Percentiles rank a stretch among this genome's conserved stretches.
These are phyloP conservation scores for Elephantulus edwardii DNA, from an alignment of 2,113 vertebrate species.

Conservation along the genomic window DNA sequence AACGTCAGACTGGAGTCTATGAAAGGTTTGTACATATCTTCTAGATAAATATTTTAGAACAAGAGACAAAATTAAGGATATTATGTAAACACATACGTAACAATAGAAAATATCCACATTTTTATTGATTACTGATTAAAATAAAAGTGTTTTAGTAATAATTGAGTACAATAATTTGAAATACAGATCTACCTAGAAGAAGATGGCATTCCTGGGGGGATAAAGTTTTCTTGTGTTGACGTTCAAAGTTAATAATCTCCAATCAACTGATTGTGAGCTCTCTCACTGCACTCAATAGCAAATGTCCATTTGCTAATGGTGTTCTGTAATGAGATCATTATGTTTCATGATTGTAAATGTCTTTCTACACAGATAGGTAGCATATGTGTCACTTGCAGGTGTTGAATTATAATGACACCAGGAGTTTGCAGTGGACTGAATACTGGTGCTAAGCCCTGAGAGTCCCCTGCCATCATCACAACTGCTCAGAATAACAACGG, in stretches of 20 bases:
- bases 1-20: background rate
- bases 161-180: background rate
- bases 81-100: background rate
- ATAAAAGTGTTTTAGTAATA: background rate
- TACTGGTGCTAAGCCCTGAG: fast-evolving
- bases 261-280: too few relatives aligned
- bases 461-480: background rate
- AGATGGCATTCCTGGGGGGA: background rate
- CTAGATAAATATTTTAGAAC: background rate
- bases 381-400: fast-evolving
- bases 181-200: background rate
- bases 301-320: background rate
- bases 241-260: background rate
- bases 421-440: fast-evolving
- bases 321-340: background rate
- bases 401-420: background rate
- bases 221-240: background rate
- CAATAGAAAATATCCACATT: background rate
- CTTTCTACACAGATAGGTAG: fast-evolving
- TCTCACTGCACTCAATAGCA: background rate
- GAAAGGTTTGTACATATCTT: too few relatives aligned
- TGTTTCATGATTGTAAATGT: background rate
- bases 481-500: too few relatives aligned
- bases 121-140: background rate
- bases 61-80: background rate